Percentiles rank a stretch among this genome's conserved stretches.
Conservation (phyloP, 2,113 vertebrate species). For the Phylloscopus whistleri region DNA sequence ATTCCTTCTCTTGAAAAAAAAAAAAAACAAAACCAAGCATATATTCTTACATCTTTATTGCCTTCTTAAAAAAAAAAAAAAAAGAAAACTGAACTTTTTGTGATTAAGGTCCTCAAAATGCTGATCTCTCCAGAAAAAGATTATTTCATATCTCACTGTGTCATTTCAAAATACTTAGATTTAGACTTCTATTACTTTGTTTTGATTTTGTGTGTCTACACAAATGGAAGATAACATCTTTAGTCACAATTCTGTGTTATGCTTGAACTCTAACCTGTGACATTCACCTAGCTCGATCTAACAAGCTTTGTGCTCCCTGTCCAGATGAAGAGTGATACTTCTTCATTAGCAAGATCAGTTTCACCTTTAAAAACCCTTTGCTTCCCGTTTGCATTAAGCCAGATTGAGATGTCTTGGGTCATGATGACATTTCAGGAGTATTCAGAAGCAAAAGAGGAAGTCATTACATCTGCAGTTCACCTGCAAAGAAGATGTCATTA, state of each 20-base stretch:
- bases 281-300: constrained; percentile 73
- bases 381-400: constrained; percentile 72
- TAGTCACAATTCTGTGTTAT: constrained; percentile 61
- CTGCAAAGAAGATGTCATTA: constrained; percentile 83
- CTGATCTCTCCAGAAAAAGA: not conserved
- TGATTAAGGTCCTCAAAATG: not conserved
- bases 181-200: not conserved
- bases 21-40: not conserved
- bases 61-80: not conserved
- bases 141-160: not conserved
- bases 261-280: constrained; percentile 72
- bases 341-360: constrained; percentile 79
- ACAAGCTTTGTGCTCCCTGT: constrained; percentile 66
- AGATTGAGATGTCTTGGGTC: constrained; percentile 77
- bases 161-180: not conserved
- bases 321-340: constrained; percentile 70
- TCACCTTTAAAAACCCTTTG: constrained; percentile 75
- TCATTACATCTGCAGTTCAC: constrained; percentile 82
- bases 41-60: not conserved
- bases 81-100: not conserved
- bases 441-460: constrained; percentile 71
- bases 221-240: constrained; percentile 72
- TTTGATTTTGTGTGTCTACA: constrained; percentile 22
- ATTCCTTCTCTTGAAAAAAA: not conserved
- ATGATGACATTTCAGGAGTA: constrained; percentile 75